These are phyloP conservation scores for Aquatica leii DNA, from an alignment of 2,888 invertebrate species.

Conservation along the genomic window DNA sequence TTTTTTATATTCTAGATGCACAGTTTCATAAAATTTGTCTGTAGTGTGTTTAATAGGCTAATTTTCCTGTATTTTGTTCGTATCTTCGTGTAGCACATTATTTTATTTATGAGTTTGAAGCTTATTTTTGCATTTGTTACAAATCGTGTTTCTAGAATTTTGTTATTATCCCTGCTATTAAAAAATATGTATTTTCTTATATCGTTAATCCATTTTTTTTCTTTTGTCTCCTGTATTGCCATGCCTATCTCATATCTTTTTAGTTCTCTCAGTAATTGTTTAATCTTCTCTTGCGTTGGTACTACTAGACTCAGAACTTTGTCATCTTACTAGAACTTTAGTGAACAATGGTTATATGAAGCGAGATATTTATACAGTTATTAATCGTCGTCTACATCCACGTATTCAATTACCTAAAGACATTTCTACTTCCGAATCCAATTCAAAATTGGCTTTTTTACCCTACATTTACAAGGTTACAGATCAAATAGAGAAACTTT, in stretches of 20 bases:
- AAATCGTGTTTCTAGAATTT: slow-evolving; percentile 19
- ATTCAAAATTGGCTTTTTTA: too few species aligned
- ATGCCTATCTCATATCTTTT: too few species aligned
- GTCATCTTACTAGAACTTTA: too few species aligned
- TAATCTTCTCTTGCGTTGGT: neutral
- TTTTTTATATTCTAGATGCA: neutral
- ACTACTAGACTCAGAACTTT: too few species aligned
- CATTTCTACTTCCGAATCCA: too few species aligned
- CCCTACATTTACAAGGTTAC: too few species aligned
- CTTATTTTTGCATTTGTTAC: slow-evolving; percentile 9
- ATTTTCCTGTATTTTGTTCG: slow-evolving; percentile 3
- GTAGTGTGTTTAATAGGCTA: slow-evolving; percentile 8
- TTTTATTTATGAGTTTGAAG: slow-evolving; percentile 10
- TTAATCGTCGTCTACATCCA: too few species aligned
- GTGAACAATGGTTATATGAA: too few species aligned
- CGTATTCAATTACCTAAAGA: too few species aligned
- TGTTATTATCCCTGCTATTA: slow-evolving; percentile 15
- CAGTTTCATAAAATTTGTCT: slow-evolving; percentile 5
- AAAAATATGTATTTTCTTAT: slow-evolving; percentile 16
- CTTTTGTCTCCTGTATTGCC: neutral
- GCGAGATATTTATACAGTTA: too few species aligned
- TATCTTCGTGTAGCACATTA: neutral
- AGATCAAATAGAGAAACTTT: too few species aligned
- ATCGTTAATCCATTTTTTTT: slow-evolving; percentile 1
- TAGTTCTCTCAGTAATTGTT: too few species aligned